Conservation (phyloP, 2,797 vertebrate species). For the Antennarius maculatus region DNA sequence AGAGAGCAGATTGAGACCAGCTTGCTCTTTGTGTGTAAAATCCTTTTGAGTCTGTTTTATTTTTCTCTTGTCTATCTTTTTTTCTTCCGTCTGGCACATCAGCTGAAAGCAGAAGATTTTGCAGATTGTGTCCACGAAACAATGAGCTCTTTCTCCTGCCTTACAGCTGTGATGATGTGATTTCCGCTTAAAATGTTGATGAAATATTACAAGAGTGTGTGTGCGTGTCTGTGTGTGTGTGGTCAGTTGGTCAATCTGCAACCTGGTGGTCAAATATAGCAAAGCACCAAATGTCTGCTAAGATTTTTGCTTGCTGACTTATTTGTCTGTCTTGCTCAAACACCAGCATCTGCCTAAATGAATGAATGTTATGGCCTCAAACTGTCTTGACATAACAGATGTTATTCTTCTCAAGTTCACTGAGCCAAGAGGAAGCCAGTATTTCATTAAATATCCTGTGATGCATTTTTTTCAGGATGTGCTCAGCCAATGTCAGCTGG, state of each 20-base stretch:
- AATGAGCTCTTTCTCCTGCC: constrained; percentile 11
- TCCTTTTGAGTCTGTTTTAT: neutral
- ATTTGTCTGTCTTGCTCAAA: neutral
- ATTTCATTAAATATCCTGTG: neutral
- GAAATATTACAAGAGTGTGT: neutral
- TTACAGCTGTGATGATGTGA: constrained; percentile 3
- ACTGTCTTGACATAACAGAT: neutral
- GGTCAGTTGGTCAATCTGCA: neutral
- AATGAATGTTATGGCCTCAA: neutral
- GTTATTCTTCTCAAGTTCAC: neutral
- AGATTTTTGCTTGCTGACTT: too few species aligned
- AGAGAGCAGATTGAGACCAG: neutral
- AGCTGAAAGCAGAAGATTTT: constrained; percentile 7
- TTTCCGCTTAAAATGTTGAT: neutral
- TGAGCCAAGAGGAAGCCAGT: neutral
- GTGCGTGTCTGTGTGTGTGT: neutral
- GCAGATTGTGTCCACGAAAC: neutral
- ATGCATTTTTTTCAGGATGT: too few species aligned
- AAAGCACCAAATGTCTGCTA: too few species aligned
- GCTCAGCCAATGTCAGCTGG: too few species aligned
- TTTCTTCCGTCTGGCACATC: too few species aligned
- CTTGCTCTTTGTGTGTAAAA: neutral
- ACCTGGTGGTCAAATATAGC: neutral
- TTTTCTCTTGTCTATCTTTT: neutral
- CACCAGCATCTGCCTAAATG: neutral